phyloP scores from a whole-genome alignment of 1,140 invertebrate genomes.

The Megathymus violae region DNA sequence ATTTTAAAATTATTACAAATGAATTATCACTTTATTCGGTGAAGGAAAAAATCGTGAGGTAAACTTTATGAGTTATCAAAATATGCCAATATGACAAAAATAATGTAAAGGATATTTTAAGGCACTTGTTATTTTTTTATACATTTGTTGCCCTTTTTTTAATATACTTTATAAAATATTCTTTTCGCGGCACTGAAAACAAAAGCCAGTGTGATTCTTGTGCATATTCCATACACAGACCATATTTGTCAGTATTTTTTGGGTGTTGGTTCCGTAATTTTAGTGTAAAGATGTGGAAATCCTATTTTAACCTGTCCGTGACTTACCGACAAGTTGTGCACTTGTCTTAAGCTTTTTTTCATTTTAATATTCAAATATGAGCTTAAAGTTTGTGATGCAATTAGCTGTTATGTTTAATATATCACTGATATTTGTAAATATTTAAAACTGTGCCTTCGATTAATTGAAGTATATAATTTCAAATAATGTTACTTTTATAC shows the following conservation, averaged over 20 bases:
- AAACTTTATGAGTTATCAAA: too few species aligned
- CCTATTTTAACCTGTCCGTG: slow-evolving; percentile 3
- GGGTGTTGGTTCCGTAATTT: background rate
- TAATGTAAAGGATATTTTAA: too few species aligned
- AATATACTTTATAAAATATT: too few species aligned
- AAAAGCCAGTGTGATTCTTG: too few species aligned
- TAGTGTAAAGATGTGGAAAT: background rate
- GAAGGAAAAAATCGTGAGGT: too few species aligned
- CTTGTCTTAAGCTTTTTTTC: slow-evolving; percentile 24
- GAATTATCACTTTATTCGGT: too few species aligned
- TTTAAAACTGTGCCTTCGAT: background rate
- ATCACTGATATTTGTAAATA: background rate
- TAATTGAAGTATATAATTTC: background rate
- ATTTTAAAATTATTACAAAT: too few species aligned
- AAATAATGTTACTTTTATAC: background rate
- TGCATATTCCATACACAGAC: too few species aligned
- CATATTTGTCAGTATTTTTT: too few species aligned
- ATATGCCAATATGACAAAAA: too few species aligned
- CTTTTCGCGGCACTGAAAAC: too few species aligned
- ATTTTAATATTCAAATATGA: slow-evolving; percentile 4
- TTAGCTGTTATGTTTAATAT: slow-evolving; percentile 5
- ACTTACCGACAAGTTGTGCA: slow-evolving; percentile 13
- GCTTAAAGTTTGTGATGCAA: slow-evolving; percentile 1
- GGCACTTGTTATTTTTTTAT: too few species aligned
- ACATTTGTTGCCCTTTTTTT: background rate